Base-by-base conservation (phyloP, 2,113 vertebrate species). In the Microtus pennsylvanicus region DNA sequence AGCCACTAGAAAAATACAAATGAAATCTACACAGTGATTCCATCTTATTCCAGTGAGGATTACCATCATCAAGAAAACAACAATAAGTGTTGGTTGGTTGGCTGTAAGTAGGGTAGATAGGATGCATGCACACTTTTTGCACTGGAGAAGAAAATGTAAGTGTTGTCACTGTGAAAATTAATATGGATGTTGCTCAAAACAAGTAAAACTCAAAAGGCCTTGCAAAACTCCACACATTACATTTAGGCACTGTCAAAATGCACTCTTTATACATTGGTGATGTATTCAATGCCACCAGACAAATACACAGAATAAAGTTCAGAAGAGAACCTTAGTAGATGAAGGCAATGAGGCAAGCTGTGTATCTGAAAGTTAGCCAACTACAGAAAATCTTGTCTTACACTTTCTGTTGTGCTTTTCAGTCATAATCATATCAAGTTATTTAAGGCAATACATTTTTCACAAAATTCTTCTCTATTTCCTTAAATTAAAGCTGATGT, bases 391-490 rank as follows among this genome's bases (percentile, higher is more conserved):
- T 1, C 1, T 85, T 92, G 33, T 74, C 47, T 24, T 83, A 19
- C 26, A 61, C 12, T 91, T 97, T 78, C n/a, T 52, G 16, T 45
- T 91, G 26, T 75, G 67, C 21, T n/a, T n/a, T 69, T 85, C 47
- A 69, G 28, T 21, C 45, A 94, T 89, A 78, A 95, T 75, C 45
- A 65, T 80, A 67, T 90, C 21, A 87, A 81, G 35, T 76, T 89
- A 85, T 63, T 91, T 82, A 52, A 77, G 3, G 33, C 5, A 70
- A 1, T 86, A 76, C 33, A 70, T 87, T 91, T 65, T 61, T 70
- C 35, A 87, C 19, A 2, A 26, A 89, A 17, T 58, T 50, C 74
- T 47, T 22, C 28, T 76, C 69, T 81, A 10, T 63, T 85, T n/a
- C 2, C 6, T 76, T 76, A 47, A 78, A 28, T 86, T 80, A 69